Base-by-base conservation (phyloP, 1,140 invertebrate genomes). In the Battus philenor region DNA sequence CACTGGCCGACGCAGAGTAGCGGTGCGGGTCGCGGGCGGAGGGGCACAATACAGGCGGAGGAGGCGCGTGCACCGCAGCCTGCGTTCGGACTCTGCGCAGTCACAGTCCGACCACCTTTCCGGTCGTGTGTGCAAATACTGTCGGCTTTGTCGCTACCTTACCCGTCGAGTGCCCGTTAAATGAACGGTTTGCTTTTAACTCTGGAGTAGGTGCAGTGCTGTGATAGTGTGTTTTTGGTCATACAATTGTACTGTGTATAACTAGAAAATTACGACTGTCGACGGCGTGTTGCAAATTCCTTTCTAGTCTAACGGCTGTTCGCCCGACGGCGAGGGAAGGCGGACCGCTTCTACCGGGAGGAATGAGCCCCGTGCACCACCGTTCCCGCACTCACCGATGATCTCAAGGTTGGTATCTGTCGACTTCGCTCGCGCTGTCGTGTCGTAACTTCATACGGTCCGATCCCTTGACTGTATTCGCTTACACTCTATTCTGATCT, bases 301-400 rank as follows among this genome's bases (percentile, higher is more conserved):
- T 45, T 64, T 70, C 60, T 70, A 62, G 55, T 56, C 57, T 68
- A 71, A 69, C 66, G 80, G 73, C 73, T 70, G 70, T 80, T 74
- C 72, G 78, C 69, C 70, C 80, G 62, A 44, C 62, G 55, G 76
- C 70, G 78, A 82, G 76, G 72, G 70, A 84, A 74, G 77, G 80
- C 73, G 74, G 56, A 73, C 66, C 64, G 68, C 64, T 68, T 69
- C 54, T 57, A 69, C 70, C 76, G 78, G 80, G 78, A 84, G 80
- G 80, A 80, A 84, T 84, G 80, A 84, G 78, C 78, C 78, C 78
- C 72, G 76, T 63, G 68, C 71, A 79, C 66, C 65, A 75, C 62
- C 68, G 60, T 41, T 75, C 67, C 69, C 61, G 65, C 71, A 82
- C 78, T 76, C 70, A 82, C 78, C 80, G 80, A 84, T 82, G 78